These are phyloP conservation scores for Metellina segmentata DNA, from an alignment of 2,888 invertebrate species.

Conservation along the genomic window DNA sequence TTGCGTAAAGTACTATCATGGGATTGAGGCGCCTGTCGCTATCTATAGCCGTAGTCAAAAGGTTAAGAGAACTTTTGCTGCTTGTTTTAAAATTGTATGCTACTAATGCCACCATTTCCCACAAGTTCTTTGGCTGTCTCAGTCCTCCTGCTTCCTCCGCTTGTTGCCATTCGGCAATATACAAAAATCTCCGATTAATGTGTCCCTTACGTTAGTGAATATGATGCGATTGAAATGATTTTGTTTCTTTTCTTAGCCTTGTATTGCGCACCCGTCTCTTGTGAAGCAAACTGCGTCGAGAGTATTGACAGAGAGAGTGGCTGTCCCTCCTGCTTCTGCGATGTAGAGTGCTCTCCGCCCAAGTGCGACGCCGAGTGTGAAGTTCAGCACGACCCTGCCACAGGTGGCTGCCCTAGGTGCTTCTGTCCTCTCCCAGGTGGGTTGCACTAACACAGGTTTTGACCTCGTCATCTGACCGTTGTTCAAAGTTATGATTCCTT, in stretches of 20 bases:
- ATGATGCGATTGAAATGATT: not conserved
- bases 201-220: not conserved
- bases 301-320: not conserved
- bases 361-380: conserved; percentile 23
- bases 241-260: not conserved
- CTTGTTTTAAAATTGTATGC: too few relatives aligned
- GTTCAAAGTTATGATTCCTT: too few relatives aligned
- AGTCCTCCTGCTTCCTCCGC: too few relatives aligned
- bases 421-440: not conserved
- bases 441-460: too few relatives aligned
- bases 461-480: too few relatives aligned
- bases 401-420: not conserved
- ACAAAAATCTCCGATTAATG: not conserved
- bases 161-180: too few relatives aligned
- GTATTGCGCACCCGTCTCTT: not conserved
- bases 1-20: too few relatives aligned
- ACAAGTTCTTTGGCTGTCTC: too few relatives aligned
- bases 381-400: not conserved
- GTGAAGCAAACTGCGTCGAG: not conserved
- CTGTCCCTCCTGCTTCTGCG: not conserved
- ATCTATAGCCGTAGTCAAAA: too few relatives aligned
- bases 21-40: too few relatives aligned
- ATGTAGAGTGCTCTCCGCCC: conserved; percentile 13
- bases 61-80: too few relatives aligned
- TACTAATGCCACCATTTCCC: too few relatives aligned